These are phyloP conservation scores for Onychorhynchus coronatus DNA, from an alignment of 2,113 vertebrate species.

Conservation along the genomic window DNA sequence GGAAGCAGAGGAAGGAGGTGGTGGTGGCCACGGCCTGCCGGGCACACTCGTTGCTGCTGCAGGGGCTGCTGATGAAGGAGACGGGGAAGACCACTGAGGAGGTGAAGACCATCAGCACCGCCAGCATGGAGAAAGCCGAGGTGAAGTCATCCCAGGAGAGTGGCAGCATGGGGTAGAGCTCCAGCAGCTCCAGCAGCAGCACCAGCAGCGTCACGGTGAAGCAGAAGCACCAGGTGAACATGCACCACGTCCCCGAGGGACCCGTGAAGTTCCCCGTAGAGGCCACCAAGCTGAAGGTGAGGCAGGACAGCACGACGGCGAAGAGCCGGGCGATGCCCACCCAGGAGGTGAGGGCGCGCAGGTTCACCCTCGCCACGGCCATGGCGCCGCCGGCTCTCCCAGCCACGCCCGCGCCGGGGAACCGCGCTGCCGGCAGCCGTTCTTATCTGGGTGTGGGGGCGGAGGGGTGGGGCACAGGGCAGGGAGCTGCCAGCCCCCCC, in stretches of 20 bases:
- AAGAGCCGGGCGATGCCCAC: conserved; percentile 78
- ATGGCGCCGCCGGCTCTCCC: not conserved
- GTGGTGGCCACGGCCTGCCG: conserved; percentile 68
- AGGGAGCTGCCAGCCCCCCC: not conserved
- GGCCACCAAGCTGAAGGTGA: conserved; percentile 84
- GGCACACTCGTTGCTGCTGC: not conserved
- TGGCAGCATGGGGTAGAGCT: conserved; percentile 62
- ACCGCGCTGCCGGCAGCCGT: not conserved
- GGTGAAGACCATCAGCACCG: conserved; percentile 80
- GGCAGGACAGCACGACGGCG: conserved; percentile 76
- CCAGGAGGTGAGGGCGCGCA: conserved; percentile 54
- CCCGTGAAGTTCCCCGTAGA: accelerated
- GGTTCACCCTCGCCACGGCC: conserved; percentile 43
- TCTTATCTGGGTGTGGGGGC: not conserved
- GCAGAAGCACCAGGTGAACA: conserved; percentile 89
- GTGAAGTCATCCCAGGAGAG: conserved; percentile 90
- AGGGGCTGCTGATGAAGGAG: conserved; percentile 43
- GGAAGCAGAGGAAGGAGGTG: conserved; percentile 78
- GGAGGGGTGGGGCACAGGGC: not conserved
- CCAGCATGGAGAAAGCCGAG: conserved; percentile 82
- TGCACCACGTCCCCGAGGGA: conserved; percentile 78
- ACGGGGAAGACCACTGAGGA: conserved; percentile 81
- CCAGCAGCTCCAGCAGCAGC: conserved; percentile 77
- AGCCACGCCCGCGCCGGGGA: accelerated
- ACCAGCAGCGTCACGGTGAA: conserved; percentile 78